Evolutionary conservation across 2,113 vertebrate species (phyloP).

Genomic region (Hymenochirus boettgeri): DNA sequence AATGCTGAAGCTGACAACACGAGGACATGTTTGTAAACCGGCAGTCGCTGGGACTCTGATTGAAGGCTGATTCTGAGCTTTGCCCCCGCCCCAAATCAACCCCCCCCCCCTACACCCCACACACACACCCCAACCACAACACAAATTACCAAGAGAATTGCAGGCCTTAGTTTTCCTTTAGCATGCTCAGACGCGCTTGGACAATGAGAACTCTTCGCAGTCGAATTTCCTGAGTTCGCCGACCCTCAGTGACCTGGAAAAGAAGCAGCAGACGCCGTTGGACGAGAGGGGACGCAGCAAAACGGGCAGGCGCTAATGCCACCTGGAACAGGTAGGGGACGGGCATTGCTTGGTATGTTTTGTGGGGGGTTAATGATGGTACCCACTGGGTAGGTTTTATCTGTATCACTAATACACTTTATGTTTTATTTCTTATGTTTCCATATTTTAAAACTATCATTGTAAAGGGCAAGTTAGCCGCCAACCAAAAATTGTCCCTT

Average conservation of each 20-base stretch:
- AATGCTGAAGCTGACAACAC: no score
- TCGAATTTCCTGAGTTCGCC: slow-evolving; percentile 88
- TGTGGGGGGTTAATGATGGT: background rate
- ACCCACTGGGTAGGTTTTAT: no score
- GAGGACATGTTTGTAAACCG: slow-evolving; percentile 31
- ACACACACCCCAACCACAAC: slow-evolving; percentile 56
- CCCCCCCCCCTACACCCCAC: no score
- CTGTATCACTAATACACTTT: no score
- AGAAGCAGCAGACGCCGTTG: slow-evolving; percentile 69
- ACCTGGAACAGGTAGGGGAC: slow-evolving; percentile 94
- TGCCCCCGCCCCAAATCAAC: slow-evolving; percentile 46
- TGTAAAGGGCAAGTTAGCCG: no score
- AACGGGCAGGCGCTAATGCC: slow-evolving; percentile 85
- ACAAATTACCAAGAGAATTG: slow-evolving; percentile 46
- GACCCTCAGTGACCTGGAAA: slow-evolving; percentile 88
- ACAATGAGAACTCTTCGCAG: slow-evolving; percentile 90
- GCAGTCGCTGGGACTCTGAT: slow-evolving; percentile 46
- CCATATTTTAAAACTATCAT: no score
- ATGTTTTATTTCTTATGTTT: no score
- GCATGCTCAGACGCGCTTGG: slow-evolving; percentile 18
- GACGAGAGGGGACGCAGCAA: slow-evolving; percentile 87
- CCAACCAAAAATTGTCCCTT: no score
- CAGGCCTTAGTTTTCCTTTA: slow-evolving; percentile 25
- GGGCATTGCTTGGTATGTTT: fast-evolving
- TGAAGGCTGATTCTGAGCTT: slow-evolving; percentile 59